A percentile compares a stretch with the other conserved stretches of the same genome.
Conservation (phyloP, 2,888 invertebrate species). For the Epistrophella euchroma region DNA sequence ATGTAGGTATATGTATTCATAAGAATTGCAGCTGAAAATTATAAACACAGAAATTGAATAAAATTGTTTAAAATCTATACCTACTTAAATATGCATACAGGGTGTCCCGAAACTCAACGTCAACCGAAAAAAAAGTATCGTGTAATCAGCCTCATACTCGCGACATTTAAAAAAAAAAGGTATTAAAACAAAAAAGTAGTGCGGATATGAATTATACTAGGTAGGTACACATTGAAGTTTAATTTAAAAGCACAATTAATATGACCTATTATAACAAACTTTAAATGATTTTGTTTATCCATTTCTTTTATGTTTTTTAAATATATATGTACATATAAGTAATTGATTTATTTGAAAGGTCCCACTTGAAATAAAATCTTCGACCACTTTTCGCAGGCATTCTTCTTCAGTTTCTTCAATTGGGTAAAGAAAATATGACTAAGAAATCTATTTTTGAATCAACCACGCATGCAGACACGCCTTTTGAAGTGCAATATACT, state of each 20-base stretch:
- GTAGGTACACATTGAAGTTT: background rate
- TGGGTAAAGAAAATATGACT: constrained; percentile 56
- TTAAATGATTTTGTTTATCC: constrained; percentile 9
- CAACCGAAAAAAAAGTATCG: too few relatives aligned
- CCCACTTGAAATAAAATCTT: constrained; percentile 20
- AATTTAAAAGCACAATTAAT: background rate
- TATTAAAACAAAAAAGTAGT: too few relatives aligned
- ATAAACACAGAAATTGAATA: too few relatives aligned
- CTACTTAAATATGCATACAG: too few relatives aligned
- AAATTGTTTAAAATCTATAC: too few relatives aligned
- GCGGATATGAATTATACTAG: too few relatives aligned
- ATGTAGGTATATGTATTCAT: too few relatives aligned
- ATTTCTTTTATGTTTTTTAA: background rate
- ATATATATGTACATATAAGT: too few relatives aligned
- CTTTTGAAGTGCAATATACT: constrained; percentile 41
- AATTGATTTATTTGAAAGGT: constrained; percentile 28
- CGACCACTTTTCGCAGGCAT: constrained; percentile 42
- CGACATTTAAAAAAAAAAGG: too few relatives aligned
- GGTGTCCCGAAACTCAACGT: too few relatives aligned
- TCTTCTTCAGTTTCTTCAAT: constrained; percentile 36
- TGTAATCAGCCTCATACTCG: too few relatives aligned
- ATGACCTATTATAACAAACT: constrained; percentile 1
- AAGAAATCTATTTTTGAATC: constrained; percentile 67
- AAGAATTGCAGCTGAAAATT: too few relatives aligned
- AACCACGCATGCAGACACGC: constrained; percentile 44